Percentiles rank a stretch among this genome's conserved stretches.
phyloP scores from a whole-genome alignment of 2,888 invertebrate species.

The Drosophila neonasuta region DNA sequence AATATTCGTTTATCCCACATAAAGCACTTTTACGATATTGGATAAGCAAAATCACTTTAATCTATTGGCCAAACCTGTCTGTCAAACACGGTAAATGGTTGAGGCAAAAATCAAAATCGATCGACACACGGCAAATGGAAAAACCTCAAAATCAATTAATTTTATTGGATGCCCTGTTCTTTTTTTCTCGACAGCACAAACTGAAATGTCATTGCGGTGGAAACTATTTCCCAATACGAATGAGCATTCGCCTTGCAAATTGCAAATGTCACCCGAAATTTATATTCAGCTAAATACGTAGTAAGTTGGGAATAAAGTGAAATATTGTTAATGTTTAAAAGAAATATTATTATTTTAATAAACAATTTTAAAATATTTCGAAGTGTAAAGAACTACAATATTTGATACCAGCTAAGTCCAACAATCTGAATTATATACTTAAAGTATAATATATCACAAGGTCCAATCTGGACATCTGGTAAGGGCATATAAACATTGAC shows the following conservation, averaged over 20 bases:
- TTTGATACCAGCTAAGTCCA: too few species aligned
- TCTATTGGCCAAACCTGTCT: constrained; percentile 21
- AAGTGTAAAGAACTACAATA: too few species aligned
- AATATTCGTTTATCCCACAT: neutral
- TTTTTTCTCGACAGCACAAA: constrained; percentile 33
- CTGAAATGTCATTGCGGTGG: constrained; percentile 67
- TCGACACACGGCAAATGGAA: constrained; percentile 35
- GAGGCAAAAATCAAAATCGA: constrained; percentile 48
- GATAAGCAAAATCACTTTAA: constrained; percentile 33
- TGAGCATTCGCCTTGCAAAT: constrained; percentile 5
- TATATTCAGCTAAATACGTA: constrained; percentile 16
- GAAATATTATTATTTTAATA: too few species aligned
- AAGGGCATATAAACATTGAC: constrained; percentile 40
- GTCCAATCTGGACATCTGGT: constrained; percentile 15
- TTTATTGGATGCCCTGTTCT: constrained; percentile 59
- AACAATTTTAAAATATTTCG: too few species aligned
- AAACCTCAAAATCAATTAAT: constrained; percentile 75
- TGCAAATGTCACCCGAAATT: neutral
- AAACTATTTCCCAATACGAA: constrained; percentile 53
- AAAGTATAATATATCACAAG: neutral
- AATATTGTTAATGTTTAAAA: too few species aligned
- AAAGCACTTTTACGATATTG: constrained; percentile 18
- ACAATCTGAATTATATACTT: neutral
- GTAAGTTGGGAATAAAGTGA: neutral
- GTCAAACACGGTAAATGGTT: constrained; percentile 46